These are phyloP conservation scores for Cheilosia impressa DNA, from an alignment of 2,888 invertebrate genomes.

Conservation along the genomic window DNA sequence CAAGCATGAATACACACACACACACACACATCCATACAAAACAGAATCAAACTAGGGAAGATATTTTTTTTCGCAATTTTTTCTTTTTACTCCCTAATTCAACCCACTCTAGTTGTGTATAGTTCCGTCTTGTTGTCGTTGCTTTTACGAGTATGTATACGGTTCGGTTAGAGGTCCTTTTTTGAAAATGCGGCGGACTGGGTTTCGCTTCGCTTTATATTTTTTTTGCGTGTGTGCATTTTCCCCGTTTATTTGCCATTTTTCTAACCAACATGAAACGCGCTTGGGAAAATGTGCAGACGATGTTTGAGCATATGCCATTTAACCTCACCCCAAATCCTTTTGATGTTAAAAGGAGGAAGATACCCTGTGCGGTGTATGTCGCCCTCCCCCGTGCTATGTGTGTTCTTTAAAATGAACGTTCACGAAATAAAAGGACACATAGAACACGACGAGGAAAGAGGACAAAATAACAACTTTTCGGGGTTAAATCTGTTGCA, in stretches of 20 bases:
- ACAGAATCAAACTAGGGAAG: slow-evolving; percentile 47
- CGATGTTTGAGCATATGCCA: slow-evolving; percentile 74
- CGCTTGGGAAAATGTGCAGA: slow-evolving; percentile 75
- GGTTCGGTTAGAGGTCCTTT: slow-evolving; percentile 64
- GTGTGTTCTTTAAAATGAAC: slow-evolving; percentile 38
- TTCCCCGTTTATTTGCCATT: slow-evolving; percentile 73
- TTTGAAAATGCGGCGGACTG: slow-evolving; percentile 56
- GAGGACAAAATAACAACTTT: slow-evolving; percentile 20
- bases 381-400: background rate
- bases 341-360: slow-evolving; percentile 61
- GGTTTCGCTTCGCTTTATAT: slow-evolving; percentile 36
- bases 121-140: slow-evolving; percentile 41
- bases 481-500: slow-evolving; percentile 72
- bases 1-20: background rate
- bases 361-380: slow-evolving; percentile 24
- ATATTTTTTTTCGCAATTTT: slow-evolving; percentile 6
- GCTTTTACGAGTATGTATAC: slow-evolving; percentile 22
- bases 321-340: slow-evolving; percentile 68
- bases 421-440: slow-evolving; percentile 37
- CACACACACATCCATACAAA: slow-evolving; percentile 9
- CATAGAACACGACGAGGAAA: slow-evolving; percentile 9
- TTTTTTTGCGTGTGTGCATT: slow-evolving; percentile 51
- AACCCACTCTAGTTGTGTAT: slow-evolving; percentile 10
- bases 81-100: background rate
- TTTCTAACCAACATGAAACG: slow-evolving; percentile 69